Evolutionary conservation across 2,797 vertebrate species (phyloP).

Genomic region (Erpetoichthys calabaricus): DNA sequence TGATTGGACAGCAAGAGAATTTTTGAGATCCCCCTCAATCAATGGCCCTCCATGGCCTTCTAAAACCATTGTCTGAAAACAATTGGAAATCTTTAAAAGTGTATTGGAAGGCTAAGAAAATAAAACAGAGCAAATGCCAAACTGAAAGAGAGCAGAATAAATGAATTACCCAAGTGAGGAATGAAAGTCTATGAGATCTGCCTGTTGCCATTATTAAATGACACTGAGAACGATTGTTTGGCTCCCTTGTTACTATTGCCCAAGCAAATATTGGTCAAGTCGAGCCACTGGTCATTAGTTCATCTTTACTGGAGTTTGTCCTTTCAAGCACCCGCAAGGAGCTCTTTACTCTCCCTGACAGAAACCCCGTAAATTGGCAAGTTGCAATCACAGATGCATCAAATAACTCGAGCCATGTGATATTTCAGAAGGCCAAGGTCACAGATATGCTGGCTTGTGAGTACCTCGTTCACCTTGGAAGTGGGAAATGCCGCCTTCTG

Average conservation of each 20-base stretch:
- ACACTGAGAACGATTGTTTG: constrained; percentile 24
- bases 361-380: background rate
- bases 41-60: constrained; percentile 32
- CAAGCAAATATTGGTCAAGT: constrained; percentile 23
- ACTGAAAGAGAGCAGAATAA: constrained; percentile 21
- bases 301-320: constrained; percentile 15
- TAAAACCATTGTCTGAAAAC: constrained; percentile 37
- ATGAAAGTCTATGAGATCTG: constrained; percentile 20
- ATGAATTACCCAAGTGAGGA: constrained; percentile 27
- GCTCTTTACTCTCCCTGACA: constrained; percentile 2
- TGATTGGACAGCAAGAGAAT: constrained; percentile 17
- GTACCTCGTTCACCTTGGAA: too few relatives aligned
- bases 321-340: constrained; percentile 13
- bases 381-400: constrained; percentile 1
- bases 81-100: constrained; percentile 38
- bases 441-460: background rate
- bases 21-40: constrained; percentile 24
- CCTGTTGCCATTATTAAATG: constrained; percentile 27
- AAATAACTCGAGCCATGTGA: background rate
- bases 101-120: constrained; percentile 26
- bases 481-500: too few relatives aligned
- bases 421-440: constrained; percentile 1
- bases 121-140: constrained; percentile 13
- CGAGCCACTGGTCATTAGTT: constrained; percentile 24
- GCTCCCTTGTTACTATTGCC: constrained; percentile 25